phyloP scores from a whole-genome alignment of 2,113 vertebrate genomes.

The Poecile atricapillus region DNA sequence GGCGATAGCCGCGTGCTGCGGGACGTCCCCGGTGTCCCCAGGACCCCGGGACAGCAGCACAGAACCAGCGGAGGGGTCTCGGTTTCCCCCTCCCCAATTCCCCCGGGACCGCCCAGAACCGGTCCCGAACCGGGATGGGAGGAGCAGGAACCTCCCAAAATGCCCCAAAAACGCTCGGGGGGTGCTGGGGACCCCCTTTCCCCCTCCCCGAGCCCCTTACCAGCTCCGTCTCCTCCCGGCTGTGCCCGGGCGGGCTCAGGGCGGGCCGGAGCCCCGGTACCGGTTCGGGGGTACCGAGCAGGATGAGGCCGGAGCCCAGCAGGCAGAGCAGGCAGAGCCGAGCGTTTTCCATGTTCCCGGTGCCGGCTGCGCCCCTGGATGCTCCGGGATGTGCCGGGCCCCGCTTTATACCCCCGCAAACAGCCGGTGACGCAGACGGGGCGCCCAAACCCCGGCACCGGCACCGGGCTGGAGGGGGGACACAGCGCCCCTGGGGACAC shows the following conservation, averaged over 20 bases:
- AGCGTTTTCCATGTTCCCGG: not conserved
- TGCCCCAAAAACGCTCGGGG: fast-evolving
- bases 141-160: not conserved
- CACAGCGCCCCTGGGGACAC: not conserved
- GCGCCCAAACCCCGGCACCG: not conserved
- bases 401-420: not conserved
- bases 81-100: fast-evolving
- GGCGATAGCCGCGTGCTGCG: fast-evolving
- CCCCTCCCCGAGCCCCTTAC: not conserved
- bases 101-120: not conserved
- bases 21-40: fast-evolving
- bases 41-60: fast-evolving
- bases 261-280: not conserved
- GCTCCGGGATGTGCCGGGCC: fast-evolving
- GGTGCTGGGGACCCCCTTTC: not conserved
- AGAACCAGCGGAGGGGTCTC: fast-evolving
- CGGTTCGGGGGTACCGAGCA: not conserved
- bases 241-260: not conserved
- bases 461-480: not conserved
- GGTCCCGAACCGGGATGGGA: fast-evolving
- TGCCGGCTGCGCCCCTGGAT: not conserved
- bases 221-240: not conserved
- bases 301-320: not conserved
- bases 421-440: not conserved
- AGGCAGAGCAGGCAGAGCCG: constrained; percentile 7